Percentiles rank a stretch among this genome's conserved stretches.
phyloP scores from a whole-genome alignment of 1,140 invertebrate genomes.

The Drosophila azteca region DNA sequence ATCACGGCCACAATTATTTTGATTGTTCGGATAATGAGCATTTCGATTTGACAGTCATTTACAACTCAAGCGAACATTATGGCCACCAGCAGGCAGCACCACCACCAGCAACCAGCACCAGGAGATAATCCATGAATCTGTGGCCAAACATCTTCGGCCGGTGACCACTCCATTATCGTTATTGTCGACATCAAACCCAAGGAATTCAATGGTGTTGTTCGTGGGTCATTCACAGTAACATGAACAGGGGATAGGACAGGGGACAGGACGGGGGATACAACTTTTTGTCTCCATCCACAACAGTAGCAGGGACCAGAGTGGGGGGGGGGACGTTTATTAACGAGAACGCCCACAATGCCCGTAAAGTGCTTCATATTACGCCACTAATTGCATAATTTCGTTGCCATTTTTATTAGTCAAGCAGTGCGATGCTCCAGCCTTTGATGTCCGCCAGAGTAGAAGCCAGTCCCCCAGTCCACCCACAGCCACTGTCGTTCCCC shows the following conservation, averaged over 20 bases:
- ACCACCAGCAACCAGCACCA: neutral
- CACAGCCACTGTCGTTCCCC: neutral
- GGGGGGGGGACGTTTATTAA: constrained; percentile 60
- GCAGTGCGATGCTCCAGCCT: constrained; percentile 49
- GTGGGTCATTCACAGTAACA: constrained; percentile 8
- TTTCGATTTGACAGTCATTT: constrained; percentile 27
- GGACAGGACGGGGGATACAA: neutral
- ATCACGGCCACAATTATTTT: constrained; percentile 7
- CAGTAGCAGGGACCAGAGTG: neutral
- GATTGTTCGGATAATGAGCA: constrained; percentile 24
- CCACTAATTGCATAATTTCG: constrained; percentile 81
- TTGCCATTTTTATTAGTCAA: constrained; percentile 75
- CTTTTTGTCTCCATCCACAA: constrained; percentile 15
- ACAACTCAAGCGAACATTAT: constrained; percentile 23
- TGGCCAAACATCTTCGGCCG: constrained; percentile 26
- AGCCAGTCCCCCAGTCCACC: neutral
- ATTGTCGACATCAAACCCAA: constrained; percentile 1
- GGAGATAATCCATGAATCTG: constrained; percentile 40
- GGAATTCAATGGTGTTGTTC: too few relatives aligned
- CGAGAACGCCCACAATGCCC: constrained; percentile 71
- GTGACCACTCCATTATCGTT: constrained; percentile 39
- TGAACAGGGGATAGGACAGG: neutral
- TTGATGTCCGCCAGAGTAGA: constrained; percentile 53
- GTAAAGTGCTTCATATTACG: constrained; percentile 79
- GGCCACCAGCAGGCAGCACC: constrained; percentile 27